Evolutionary conservation across 2,113 vertebrate genomes (phyloP), one percentile per base, ranked within the genome.

Genomic region (Campylomormyrus tamandua): DNA sequence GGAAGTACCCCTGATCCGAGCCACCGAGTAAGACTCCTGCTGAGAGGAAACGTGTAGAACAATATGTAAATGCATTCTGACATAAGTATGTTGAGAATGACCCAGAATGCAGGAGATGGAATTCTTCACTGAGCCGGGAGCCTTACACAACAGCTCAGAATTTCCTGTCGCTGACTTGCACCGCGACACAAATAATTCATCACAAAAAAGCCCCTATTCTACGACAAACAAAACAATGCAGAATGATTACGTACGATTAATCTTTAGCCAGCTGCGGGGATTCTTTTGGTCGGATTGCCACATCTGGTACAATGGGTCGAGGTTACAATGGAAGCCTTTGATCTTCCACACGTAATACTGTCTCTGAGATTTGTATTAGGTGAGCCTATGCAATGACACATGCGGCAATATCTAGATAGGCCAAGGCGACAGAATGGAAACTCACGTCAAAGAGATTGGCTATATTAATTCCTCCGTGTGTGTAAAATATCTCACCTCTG

Each of bases 11-110:
- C 31, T 80, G 35, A 15, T 80, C 13, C 1, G 31, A 77, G 31
- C 13, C 70, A 42, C 31, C 74, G 31, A 80, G 35, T 17, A 2
- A 42, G 74, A 80, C 15, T 80, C 35, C 74, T 27, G 74, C 74
- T 80, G 31, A 1, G 74, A 42, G 35, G 15, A 19, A 80, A 39
- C 5, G 1, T 80, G 74, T 80, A 80, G 35, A 80, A 80, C 35
- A 80, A 42, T 39, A 80, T 88, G 58, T 88, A 46, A 66, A 62
- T 88, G n/a, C 56, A n/a, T 66, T 46, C 87, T 62, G 35, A 45
- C 56, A 66, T 46, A 88, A 62, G 56, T 88, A 24, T 42, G 24
- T 62, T 88, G 53, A 45, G 87, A 62, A 35, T 6, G 42, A 46
- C 24, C 39, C 58, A 53, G 35, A 46, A 17, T 62, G 87, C 56